Percentiles rank a stretch among this genome's conserved stretches.
Evolutionary conservation across 2,113 vertebrate genomes (phyloP).

Genomic region (Ariopsis seemanni): DNA sequence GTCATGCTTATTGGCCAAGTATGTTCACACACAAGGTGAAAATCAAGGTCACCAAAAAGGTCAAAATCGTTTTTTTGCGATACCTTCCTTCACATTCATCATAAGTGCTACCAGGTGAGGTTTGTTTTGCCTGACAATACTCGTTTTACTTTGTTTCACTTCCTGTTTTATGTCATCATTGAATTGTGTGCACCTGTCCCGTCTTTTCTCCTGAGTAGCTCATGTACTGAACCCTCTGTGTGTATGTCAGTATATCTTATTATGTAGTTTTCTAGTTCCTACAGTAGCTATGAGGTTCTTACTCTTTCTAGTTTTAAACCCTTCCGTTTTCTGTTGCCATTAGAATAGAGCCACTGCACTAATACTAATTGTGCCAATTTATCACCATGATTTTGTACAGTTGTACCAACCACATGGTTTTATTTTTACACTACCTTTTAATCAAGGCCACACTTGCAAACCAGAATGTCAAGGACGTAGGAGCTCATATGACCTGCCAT

Average conservation of each 20-base stretch:
- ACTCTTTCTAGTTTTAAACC: neutral
- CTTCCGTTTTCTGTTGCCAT: neutral
- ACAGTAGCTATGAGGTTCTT: neutral
- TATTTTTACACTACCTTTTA: neutral
- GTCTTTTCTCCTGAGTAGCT: neutral
- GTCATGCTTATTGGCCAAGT: too few species aligned
- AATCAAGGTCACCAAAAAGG: too few species aligned
- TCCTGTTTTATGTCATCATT: neutral
- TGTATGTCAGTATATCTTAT: neutral
- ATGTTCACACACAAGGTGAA: too few species aligned
- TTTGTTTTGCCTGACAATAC: too few species aligned
- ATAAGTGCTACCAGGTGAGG: too few species aligned
- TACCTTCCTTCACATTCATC: too few species aligned
- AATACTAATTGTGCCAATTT: neutral
- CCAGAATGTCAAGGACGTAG: too few species aligned
- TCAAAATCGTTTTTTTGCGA: too few species aligned
- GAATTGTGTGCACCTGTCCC: neutral
- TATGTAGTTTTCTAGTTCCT: neutral
- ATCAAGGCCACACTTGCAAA: neutral
- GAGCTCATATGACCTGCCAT: too few species aligned
- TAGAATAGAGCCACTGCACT: neutral
- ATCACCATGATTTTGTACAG: neutral
- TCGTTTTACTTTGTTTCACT: neutral
- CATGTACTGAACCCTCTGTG: neutral
- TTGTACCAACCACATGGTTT: neutral